Base-by-base conservation (phyloP, 2,888 invertebrate genomes). In the Calameuta idolon region DNA sequence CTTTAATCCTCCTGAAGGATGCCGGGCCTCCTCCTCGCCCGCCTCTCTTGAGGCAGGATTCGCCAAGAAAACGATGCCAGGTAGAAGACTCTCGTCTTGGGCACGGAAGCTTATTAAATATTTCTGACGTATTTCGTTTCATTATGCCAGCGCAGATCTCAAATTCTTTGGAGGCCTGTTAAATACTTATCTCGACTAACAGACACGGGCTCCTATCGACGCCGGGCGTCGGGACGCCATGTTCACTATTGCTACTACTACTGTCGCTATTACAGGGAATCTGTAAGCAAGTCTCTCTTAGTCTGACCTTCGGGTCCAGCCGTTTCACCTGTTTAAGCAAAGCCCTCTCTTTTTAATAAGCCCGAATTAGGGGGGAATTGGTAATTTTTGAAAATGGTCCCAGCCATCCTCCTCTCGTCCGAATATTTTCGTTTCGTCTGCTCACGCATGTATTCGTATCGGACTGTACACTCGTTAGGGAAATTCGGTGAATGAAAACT, bases 41-140 rank as follows among this genome's bases (percentile, higher is more conserved):
- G 4, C 15, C 15, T 75, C 35, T 37, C 37, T 15, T 15, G 81
- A 85, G 86, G 85, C 83, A 83, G 83, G 85, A 85, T 85, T 85
- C 79, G 71, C 81, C 79, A 80, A 83, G 81, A 80, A 81, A 80
- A 81, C 77, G 78, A 84, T 82, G 80, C 79, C 81, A 79, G 69
- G 76, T 75, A 79, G 79, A 76, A 30, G 77, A 71, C 69, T 76
- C 79, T 79, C 79, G 79, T 79, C 82, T 83, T 80, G 80, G 83
- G 83, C 77, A 83, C 85, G 87, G 83, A 87, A 89, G 87, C 88
- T 89, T 90, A 89, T 90, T 89, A 89, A 90, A 89, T 90, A 89
- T 89, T 89, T 89, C 87, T 85, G 83, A 85, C 87, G 85, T 86
- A 88, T 88, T 87, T 88, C 86, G 87, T 90, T 88, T 89, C 87